Base-by-base conservation (phyloP, 2,888 invertebrate genomes). In the Urechis unicinctus region DNA sequence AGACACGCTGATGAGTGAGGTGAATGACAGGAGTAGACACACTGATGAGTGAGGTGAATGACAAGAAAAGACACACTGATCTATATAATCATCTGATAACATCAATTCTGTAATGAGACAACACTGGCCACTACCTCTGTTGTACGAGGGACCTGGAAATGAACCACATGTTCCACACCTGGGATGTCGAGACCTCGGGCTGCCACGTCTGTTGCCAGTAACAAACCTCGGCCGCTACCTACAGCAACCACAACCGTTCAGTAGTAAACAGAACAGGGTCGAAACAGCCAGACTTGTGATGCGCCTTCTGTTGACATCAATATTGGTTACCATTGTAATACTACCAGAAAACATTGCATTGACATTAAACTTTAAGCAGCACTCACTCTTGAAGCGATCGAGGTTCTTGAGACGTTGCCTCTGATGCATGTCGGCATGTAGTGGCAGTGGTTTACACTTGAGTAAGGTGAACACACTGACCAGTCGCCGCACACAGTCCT, bases 181-280 rank as follows among this genome's bases (percentile, higher is more conserved):
- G 92, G 90, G 67, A 98, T 94, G 80, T 98, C 98, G 46, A 98
- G 80, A 0, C 98, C 98, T 56, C 98, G 83, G 0, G 98, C 95
- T 0, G 98, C 97, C 3, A 99, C 96, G 81, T 98, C 98, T 0
- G 95, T 97, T 0, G 85, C 84, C 2, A 97, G 87, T 57, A 98
- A 84, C 5, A 98, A 30, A 6, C 65, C 61, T 9, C 45, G 41
- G 17, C 46, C 26, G 36, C 52, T 51, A 3, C 47, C 61, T 60
- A 36, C 17, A 36, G 17, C 36, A 36, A 17, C 36, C 9, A 36
- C 9, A 36, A 9, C n/a, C n/a, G n/a, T n/a, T n/a, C n/a, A n/a
- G n/a, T n/a, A n/a, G n/a, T n/a, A n/a, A n/a, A n/a, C n/a, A n/a
- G n/a, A n/a, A n/a, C n/a, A n/a, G n/a, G n/a, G n/a, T n/a, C n/a